A percentile compares a stretch with the other conserved stretches of the same genome.
Conservation (phyloP, 2,113 vertebrate genomes). For the Tetrao urogallus region DNA sequence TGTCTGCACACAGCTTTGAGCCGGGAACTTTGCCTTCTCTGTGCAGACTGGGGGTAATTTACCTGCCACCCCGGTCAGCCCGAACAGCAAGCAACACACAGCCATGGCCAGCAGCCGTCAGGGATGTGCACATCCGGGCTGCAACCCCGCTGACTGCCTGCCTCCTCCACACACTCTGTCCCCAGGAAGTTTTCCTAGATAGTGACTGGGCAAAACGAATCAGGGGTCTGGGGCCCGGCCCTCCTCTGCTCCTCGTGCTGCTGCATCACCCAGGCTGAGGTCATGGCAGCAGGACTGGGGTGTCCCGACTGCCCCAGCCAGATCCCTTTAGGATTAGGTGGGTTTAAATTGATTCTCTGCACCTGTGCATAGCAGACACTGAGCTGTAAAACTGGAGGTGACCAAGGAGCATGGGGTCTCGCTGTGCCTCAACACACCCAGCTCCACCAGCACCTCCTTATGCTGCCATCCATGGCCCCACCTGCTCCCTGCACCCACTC, state of each 20-base stretch:
- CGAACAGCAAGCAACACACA: neutral
- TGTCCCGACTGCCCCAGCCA: accelerated
- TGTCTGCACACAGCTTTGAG: neutral
- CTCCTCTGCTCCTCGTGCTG: neutral
- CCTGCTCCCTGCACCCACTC: neutral
- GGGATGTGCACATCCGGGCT: neutral
- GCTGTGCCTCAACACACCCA: neutral
- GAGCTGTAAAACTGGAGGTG: neutral
- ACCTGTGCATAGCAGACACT: neutral
- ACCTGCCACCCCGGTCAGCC: neutral
- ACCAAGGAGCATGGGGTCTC: neutral
- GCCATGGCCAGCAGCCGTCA: neutral
- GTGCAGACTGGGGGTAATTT: neutral
- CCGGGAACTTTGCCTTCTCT: neutral
- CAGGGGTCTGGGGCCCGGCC: neutral
- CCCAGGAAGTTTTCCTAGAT: conserved; percentile 16
- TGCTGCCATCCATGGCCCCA: neutral
- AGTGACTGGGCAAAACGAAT: neutral
- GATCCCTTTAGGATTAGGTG: neutral
- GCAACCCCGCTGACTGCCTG: neutral
- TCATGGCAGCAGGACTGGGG: neutral
- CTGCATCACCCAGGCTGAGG: neutral
- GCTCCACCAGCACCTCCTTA: neutral
- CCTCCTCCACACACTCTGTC: conserved; percentile 14
- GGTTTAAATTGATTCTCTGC: accelerated